Base-by-base conservation (phyloP, 1,140 invertebrate species). In the Reticulitermes speratus region DNA sequence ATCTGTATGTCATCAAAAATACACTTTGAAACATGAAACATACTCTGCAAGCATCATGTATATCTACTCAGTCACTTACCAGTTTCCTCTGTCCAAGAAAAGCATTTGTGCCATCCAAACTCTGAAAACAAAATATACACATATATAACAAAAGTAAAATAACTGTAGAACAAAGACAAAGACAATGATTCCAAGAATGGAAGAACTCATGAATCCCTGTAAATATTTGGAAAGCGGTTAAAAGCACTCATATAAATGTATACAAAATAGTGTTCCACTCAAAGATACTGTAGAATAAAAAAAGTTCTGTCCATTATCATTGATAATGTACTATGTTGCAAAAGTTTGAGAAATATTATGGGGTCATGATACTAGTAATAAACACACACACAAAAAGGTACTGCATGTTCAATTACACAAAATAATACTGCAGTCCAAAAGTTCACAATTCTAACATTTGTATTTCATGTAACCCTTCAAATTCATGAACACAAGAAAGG, bases 31-130 rank as follows among this genome's bases (percentile, higher is more conserved):
- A 48, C 14, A 48, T 11, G 1, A 48, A 48, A 11, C 45, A 48
- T 7, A 48, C 0, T 65, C 21, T 65, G 21, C 14, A 65, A 25
- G 25, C 8, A 84, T 83, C 3, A 14, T 25, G 12, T 44, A 2
- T 84, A 83, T 11, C 23, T 45, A 52, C 44, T 44, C 21, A 52
- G n/a, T 84, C 32, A 45, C 83, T 91, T 90, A 91, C 90, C 90
- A 91, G 90, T 88, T 90, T 91, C 89, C 90, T 90, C 90, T 90
- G 90, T 87, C 90, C 90, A 88, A 90, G 89, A 88, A 91, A 32
- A 86, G 86, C 48, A 87, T 87, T 84, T 87, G 86, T 44, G 83
- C 88, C 83, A 84, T 84, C 83, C 32, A 84, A 84, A 84, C 48
- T 84, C 83, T 84, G 83, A 84, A 84, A 84, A 75, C 65, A 75